Conservation (phyloP, 2,113 vertebrate genomes). For the Otolemur garnettii region DNA sequence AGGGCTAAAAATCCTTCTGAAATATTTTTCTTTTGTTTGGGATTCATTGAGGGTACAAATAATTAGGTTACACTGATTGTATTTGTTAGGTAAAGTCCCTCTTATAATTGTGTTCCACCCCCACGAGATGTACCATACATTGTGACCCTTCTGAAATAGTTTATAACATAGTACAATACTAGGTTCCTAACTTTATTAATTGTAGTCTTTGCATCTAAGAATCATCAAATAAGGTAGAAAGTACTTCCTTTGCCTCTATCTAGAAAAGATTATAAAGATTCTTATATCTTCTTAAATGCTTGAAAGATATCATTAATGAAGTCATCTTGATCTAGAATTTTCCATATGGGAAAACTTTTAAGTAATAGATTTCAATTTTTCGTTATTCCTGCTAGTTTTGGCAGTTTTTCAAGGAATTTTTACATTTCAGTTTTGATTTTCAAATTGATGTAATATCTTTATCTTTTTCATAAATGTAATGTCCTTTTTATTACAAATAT, state of each 20-base stretch:
- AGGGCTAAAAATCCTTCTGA: background rate
- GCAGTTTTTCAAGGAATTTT: background rate
- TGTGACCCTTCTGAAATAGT: background rate
- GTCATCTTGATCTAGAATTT: background rate
- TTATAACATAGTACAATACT: background rate
- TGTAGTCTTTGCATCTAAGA: background rate
- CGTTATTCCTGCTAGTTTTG: background rate
- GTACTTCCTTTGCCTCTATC: background rate
- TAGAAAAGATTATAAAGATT: background rate
- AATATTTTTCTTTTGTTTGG: background rate
- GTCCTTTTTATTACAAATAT: background rate
- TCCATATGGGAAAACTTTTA: slow-evolving; percentile 27
- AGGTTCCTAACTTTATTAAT: background rate
- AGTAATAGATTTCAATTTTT: background rate
- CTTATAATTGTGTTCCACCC: too few species aligned
- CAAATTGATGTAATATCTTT: background rate
- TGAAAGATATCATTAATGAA: background rate
- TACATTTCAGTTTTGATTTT: background rate
- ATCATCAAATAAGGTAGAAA: background rate
- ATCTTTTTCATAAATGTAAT: background rate
- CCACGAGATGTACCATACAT: too few species aligned
- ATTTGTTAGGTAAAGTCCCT: too few species aligned
- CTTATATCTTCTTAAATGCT: background rate
- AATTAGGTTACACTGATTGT: too few species aligned
- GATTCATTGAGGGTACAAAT: too few species aligned